Conservation (phyloP, 1,140 invertebrate species). For the Pentalonia nigronervosa region DNA sequence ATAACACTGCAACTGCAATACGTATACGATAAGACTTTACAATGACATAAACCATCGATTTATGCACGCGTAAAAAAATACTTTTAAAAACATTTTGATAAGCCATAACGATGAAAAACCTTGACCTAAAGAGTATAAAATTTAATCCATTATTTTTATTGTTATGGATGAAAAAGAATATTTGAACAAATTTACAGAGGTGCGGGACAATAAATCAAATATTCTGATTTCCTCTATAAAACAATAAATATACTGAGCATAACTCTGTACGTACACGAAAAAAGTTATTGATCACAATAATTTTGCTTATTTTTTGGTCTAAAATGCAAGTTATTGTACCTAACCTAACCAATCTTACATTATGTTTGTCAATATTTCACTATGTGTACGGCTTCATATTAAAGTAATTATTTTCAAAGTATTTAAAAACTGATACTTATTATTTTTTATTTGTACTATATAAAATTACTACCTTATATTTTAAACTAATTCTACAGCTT, state of each 20-base stretch:
- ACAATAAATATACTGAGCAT: not conserved
- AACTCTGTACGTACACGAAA: not conserved
- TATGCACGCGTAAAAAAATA: not conserved
- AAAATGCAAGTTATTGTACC: not conserved
- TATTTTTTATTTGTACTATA: not conserved
- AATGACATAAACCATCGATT: not conserved
- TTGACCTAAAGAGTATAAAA: not conserved
- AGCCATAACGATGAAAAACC: not conserved
- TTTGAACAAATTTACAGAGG: not conserved
- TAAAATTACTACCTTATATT: not conserved
- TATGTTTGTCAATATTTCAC: not conserved
- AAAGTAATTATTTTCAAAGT: not conserved
- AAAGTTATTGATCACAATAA: not conserved
- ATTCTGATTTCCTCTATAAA: slow-evolving; percentile 1
- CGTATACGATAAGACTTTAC: not conserved
- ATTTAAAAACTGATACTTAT: not conserved
- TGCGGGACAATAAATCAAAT: not conserved
- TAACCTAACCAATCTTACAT: not conserved
- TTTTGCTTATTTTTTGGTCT: not conserved
- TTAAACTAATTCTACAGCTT: not conserved
- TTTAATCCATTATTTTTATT: not conserved
- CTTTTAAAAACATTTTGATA: not conserved
- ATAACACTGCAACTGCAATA: not conserved
- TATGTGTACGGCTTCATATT: not conserved
- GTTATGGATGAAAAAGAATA: not conserved